These are phyloP conservation scores for Drosophila anceps DNA, from an alignment of 2,888 invertebrate species.

Conservation along the genomic window DNA sequence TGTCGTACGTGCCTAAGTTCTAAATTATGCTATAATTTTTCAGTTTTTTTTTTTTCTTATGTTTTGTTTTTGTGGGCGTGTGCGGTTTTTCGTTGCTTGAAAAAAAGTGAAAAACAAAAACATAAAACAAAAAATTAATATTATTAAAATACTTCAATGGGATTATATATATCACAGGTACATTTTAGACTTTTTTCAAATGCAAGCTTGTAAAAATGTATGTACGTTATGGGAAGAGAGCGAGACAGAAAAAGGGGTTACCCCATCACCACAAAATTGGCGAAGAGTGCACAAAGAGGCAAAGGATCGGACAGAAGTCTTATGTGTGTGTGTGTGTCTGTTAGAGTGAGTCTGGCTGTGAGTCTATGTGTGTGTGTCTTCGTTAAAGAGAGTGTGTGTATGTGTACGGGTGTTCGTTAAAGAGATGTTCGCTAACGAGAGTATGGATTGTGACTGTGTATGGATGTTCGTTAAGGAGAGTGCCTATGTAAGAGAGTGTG, in stretches of 20 bases:
- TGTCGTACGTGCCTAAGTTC: conserved; percentile 74
- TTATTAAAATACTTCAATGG: conserved; percentile 77
- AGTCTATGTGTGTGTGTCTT: neutral
- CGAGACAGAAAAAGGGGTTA: neutral
- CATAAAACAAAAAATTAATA: conserved; percentile 43
- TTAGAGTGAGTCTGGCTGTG: neutral
- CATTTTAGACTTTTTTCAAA: conserved; percentile 83
- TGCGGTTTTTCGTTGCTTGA: conserved; percentile 48
- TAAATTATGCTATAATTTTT: conserved; percentile 68
- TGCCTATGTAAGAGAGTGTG: neutral
- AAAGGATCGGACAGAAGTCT: neutral
- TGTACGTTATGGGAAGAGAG: conserved; percentile 66
- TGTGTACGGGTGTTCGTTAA: neutral
- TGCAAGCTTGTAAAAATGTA: conserved; percentile 79
- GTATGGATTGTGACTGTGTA: neutral
- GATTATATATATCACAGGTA: conserved; percentile 85
- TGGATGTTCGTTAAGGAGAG: neutral
- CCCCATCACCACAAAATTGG: conserved; percentile 25
- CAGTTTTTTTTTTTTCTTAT: conserved; percentile 19
- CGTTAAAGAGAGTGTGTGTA: neutral
- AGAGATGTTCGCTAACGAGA: conserved; percentile 2
- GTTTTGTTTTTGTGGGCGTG: conserved; percentile 27
- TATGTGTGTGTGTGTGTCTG: conserved; percentile 6
- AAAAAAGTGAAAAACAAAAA: conserved; percentile 38
- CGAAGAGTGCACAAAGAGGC: neutral